Evolutionary conservation across 2,113 vertebrate species (phyloP), one percentile per base, ranked within the genome.

Genomic region (Amazona guildingii): DNA sequence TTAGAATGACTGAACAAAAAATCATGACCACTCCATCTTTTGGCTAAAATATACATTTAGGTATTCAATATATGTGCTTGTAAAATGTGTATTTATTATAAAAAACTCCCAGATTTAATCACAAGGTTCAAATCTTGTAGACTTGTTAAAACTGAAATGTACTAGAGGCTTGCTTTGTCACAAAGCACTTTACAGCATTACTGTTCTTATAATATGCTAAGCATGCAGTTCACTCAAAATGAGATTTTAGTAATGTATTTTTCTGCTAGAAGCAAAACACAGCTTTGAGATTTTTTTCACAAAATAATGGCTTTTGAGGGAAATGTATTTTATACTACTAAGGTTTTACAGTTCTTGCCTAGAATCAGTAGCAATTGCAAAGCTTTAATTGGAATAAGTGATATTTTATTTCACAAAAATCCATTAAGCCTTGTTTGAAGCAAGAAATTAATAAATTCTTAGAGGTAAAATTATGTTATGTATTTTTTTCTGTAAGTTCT

Each of bases 371-470:
- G 74, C 51, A 94, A 72, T 75, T 92, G 43, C 0, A 8, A 87
- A 94, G 74, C 89, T 83, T 85, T 97, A 94, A 94, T 84, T 94
- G 62, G 81, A n/a, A 92, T 95, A 95, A 94, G 62, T 87, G 51
- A 85, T 72, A 21, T 91, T 91, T 87, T 95, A 89, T 87, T 74
- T 91, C 28, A 46, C 48, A 89, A 78, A 90, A 94, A 94, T 90
- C 89, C 89, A 91, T 94, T 92, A 95, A 79, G 35, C 31, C 69
- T 94, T 77, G n/a, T 96, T 89, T 89, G 62, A 92, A 91, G 70
- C 67, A 79, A 95, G 70, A 76, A 91, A 87, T 91, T 82, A 5
- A 85, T 91, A 49, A 68, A 91, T 91, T 95, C 66, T 69, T 83
- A 62, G 74, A 79, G 29, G 77, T 64, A 94, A 84, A 94, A 95